Evolutionary conservation across 1,140 invertebrate species (phyloP).

Genomic region (Rhynchophorus ferrugineus): DNA sequence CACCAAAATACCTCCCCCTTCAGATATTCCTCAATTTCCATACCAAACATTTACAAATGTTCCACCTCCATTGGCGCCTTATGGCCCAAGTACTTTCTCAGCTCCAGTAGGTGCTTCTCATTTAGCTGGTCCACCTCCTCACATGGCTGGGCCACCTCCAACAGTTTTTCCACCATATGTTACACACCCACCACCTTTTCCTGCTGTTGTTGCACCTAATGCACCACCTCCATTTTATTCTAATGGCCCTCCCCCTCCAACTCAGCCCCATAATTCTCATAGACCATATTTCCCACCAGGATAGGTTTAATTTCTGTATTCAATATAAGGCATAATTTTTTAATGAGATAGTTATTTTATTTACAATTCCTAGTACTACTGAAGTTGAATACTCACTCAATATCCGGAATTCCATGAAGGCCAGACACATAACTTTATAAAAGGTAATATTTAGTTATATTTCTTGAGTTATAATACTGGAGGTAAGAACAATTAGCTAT

Average conservation of each 20-base stretch:
- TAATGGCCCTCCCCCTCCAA: conserved; percentile 11
- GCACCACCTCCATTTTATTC: conserved; percentile 14
- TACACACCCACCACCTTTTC: conserved; percentile 29
- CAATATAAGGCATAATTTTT: too few relatives aligned
- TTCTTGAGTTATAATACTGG: too few relatives aligned
- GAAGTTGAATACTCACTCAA: too few relatives aligned
- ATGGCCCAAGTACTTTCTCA: conserved; percentile 15
- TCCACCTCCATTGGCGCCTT: conserved; percentile 25
- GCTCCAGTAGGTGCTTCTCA: conserved; percentile 26
- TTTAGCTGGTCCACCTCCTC: conserved; percentile 36
- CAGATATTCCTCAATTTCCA: conserved; percentile 28
- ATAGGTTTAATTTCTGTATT: too few relatives aligned
- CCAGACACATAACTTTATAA: too few relatives aligned
- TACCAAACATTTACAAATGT: conserved; percentile 44
- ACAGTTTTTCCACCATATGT: conserved; percentile 34
- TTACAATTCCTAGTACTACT: too few relatives aligned
- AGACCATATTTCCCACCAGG: conserved; percentile 6
- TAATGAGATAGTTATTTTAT: too few relatives aligned
- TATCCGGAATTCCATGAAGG: too few relatives aligned
- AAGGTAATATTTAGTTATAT: too few relatives aligned
- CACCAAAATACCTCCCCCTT: conserved; percentile 42
- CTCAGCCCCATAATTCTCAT: conserved; percentile 2
- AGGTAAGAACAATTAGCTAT: too few relatives aligned
- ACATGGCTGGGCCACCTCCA: conserved; percentile 37
- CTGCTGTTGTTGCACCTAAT: conserved; percentile 30